Conservation (phyloP, 2,113 vertebrate genomes). For the Cyanistes caeruleus region DNA sequence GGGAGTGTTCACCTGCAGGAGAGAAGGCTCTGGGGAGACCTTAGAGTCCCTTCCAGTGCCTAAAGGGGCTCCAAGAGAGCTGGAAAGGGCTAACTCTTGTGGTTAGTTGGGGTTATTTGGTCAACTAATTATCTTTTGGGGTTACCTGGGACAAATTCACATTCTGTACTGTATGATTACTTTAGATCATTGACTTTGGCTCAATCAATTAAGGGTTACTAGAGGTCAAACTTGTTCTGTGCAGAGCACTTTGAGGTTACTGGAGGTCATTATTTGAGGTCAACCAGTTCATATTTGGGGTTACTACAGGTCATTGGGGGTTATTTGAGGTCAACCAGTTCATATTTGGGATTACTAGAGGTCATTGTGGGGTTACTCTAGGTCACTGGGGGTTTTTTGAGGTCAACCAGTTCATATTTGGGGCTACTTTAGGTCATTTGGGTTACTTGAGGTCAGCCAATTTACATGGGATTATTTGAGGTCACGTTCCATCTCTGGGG, state of each 20-base stretch:
- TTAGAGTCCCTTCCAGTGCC: background rate
- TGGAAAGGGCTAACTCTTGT: background rate
- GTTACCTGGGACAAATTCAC: background rate
- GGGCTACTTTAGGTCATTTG: background rate
- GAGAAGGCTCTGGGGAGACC: background rate
- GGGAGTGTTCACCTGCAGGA: background rate
- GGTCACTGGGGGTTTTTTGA: background rate
- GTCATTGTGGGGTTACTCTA: background rate
- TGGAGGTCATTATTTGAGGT: background rate
- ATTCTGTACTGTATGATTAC: background rate
- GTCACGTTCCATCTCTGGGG: rapidly evolving
- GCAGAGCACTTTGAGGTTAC: background rate
- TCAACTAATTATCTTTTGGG: background rate
- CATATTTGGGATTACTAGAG: background rate
- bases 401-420: background rate
- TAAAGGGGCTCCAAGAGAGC: background rate
- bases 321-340: background rate
- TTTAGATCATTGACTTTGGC: background rate
- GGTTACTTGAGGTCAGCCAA: background rate
- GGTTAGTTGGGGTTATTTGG: background rate
- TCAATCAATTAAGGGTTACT: background rate
- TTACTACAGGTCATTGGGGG: background rate
- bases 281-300: background rate
- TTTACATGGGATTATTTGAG: too few relatives aligned
- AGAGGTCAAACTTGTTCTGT: too few relatives aligned